phyloP scores from a whole-genome alignment of 2,888 invertebrate genomes.

The Brenthis hecate region DNA sequence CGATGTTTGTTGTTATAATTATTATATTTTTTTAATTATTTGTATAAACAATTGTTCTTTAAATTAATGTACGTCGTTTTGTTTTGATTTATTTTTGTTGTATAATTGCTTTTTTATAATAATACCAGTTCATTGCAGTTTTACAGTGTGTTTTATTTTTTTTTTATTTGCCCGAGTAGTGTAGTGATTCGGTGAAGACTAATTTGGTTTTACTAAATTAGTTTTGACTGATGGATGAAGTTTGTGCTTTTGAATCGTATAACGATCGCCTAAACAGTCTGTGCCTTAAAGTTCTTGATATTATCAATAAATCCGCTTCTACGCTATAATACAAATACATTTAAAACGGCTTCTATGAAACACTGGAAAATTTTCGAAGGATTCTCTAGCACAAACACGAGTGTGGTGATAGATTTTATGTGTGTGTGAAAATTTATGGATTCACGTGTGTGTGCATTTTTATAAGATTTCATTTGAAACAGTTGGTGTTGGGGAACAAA shows the following conservation, averaged over 20 bases:
- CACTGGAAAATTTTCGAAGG: conserved; percentile 24
- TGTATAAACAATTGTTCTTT: conserved; percentile 88
- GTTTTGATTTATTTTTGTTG: conserved; percentile 89
- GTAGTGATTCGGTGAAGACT: conserved; percentile 57
- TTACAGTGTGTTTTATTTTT: conserved; percentile 84
- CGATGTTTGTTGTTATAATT: conserved; percentile 84
- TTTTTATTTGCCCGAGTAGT: conserved; percentile 70
- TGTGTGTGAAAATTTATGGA: conserved; percentile 50
- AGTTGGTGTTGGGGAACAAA: conserved; percentile 80
- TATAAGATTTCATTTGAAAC: conserved; percentile 59
- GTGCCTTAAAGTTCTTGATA: conserved; percentile 45
- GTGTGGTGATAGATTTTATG: conserved; percentile 58
- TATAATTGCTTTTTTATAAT: conserved; percentile 88
- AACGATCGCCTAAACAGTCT: conserved; percentile 40
- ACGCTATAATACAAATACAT: conserved; percentile 22
- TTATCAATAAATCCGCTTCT: conserved; percentile 25
- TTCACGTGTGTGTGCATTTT: conserved; percentile 63
- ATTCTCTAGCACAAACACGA: conserved; percentile 67
- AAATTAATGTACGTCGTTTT: conserved; percentile 90
- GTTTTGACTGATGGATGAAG: conserved; percentile 55
- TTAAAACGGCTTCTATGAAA: conserved; percentile 24
- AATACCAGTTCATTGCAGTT: conserved; percentile 89
- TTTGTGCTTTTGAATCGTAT: conserved; percentile 70
- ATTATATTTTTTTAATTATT: conserved; percentile 85
- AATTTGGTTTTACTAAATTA: conserved; percentile 56